Evolutionary conservation across 2,888 invertebrate genomes (phyloP).

Genomic region (Cataglyphis albicans): DNA sequence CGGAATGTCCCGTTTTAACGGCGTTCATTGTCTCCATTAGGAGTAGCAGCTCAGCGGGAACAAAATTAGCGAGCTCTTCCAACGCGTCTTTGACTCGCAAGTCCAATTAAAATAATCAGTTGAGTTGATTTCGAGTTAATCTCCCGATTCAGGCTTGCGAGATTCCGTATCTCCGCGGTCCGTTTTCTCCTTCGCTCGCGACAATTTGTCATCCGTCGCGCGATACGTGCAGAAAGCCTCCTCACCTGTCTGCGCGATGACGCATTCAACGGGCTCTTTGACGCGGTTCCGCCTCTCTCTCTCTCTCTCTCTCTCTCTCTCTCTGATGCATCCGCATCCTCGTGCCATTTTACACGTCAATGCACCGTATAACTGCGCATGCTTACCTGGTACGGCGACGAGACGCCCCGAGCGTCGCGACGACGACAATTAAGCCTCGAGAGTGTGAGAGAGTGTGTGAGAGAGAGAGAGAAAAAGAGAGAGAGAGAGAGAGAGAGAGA

Average conservation of each 20-base stretch:
- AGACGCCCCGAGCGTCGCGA: slow-evolving; percentile 62
- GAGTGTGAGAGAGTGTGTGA: neutral
- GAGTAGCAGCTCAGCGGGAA: neutral
- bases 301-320: neutral
- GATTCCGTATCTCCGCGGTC: neutral
- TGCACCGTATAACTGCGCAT: slow-evolving; percentile 58
- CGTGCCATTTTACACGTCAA: slow-evolving; percentile 62
- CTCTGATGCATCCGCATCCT: slow-evolving; percentile 31
- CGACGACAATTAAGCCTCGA: slow-evolving; percentile 72
- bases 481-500: slow-evolving; percentile 2
- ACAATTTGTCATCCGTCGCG: neutral
- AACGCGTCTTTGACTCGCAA: slow-evolving; percentile 51
- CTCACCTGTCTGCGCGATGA: slow-evolving; percentile 26
- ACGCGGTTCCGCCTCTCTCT: neutral
- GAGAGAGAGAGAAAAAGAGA: neutral
- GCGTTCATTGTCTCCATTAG: neutral
- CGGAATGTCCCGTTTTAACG: slow-evolving; percentile 8
- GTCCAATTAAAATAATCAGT: slow-evolving; percentile 61
- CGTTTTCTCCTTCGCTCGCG: neutral
- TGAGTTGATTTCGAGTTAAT: slow-evolving; percentile 27
- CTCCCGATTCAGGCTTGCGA: neutral
- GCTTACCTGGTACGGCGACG: slow-evolving; percentile 63
- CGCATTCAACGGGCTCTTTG: slow-evolving; percentile 34
- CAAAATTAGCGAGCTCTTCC: slow-evolving; percentile 59
- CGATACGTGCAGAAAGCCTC: neutral